phyloP scores from a whole-genome alignment of 2,888 invertebrate species.

The Platynereis dumerilii region DNA sequence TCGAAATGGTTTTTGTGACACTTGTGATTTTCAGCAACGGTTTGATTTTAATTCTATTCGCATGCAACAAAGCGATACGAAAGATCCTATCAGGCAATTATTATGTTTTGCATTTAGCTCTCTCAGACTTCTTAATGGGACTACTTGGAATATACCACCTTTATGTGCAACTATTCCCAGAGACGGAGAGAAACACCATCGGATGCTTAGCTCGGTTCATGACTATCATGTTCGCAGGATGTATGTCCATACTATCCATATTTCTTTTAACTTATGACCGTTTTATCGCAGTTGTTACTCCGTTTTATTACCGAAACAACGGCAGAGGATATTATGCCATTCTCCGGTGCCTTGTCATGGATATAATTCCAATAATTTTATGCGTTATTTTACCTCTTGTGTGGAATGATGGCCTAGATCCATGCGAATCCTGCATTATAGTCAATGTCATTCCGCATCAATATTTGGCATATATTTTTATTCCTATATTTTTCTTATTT shows the following conservation, averaged over 20 bases:
- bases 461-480: constrained; percentile 14
- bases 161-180: constrained; percentile 5
- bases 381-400: constrained; percentile 10
- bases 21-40: constrained; percentile 13
- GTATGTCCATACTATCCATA: constrained; percentile 16
- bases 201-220: constrained; percentile 15
- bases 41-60: constrained; percentile 8
- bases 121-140: constrained; percentile 16
- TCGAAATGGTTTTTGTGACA: constrained; percentile 10
- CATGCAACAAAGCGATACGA: not conserved
- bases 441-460: constrained; percentile 9
- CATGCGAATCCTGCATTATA: constrained; percentile 1
- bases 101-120: constrained; percentile 14
- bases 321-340: constrained; percentile 6
- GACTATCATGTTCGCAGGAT: constrained; percentile 16
- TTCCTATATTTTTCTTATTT: constrained; percentile 9
- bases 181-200: not conserved
- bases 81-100: constrained; percentile 16
- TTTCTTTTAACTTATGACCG: constrained; percentile 19
- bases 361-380: constrained; percentile 7
- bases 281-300: constrained; percentile 16
- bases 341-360: constrained; percentile 12
- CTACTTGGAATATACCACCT: constrained; percentile 12
- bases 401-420: not conserved
- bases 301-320: constrained; percentile 22